Base-by-base conservation (phyloP, 2,888 invertebrate species). In the Archaeoteleia sp. region DNA sequence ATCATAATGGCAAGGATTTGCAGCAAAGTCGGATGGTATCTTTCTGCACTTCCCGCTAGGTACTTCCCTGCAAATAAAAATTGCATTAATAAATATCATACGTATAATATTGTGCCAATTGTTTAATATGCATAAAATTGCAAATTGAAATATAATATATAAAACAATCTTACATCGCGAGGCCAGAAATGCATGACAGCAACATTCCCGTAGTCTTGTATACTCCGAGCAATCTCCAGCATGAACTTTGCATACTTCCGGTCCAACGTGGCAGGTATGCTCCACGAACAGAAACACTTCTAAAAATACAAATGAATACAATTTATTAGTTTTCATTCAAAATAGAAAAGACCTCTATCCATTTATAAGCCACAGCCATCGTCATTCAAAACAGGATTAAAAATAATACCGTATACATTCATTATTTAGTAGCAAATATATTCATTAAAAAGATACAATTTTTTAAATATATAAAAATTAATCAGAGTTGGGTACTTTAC, bases 281-380 rank as follows among this genome's bases (percentile, higher is more conserved):
- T 91, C 90, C 72, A 91, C 87, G 87, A 90, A 91, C 13, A 89
- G 89, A 79, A 91, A 88, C 27, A 88, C 88, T 86, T 91, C 92
- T 89, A 83, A 65, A 87, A 87, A 61, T 20, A 20, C 20, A n/a
- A n/a, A n/a, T n/a, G n/a, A n/a, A n/a, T n/a, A n/a, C n/a, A n/a
- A n/a, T n/a, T n/a, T n/a, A n/a, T n/a, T n/a, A n/a, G n/a, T n/a
- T n/a, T n/a, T n/a, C n/a, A n/a, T n/a, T n/a, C n/a, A n/a, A n/a
- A n/a, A n/a, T n/a, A n/a, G n/a, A n/a, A n/a, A n/a, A n/a, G n/a
- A n/a, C n/a, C n/a, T n/a, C n/a, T n/a, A n/a, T n/a, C n/a, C n/a
- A n/a, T n/a, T n/a, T n/a, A n/a, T n/a, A n/a, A n/a, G n/a, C n/a
- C n/a, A n/a, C n/a, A n/a, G n/a, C n/a, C n/a, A n/a, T n/a, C n/a